phyloP scores from a whole-genome alignment of 2,797 vertebrate species.

The Lophius americanus region DNA sequence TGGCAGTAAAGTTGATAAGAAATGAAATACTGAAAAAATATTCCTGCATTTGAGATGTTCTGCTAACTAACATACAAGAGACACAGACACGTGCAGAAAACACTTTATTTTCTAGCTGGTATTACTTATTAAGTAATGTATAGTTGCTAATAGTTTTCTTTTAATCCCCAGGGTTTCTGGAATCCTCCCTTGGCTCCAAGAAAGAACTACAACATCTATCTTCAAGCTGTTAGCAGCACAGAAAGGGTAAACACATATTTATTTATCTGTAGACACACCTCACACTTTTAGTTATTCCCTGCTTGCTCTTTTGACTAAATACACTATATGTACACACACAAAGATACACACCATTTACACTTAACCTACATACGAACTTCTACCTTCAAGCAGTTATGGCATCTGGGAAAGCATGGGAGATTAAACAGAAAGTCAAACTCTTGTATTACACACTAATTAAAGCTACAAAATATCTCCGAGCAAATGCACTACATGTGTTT shows the following conservation, averaged over 20 bases:
- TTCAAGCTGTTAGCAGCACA: slow-evolving; percentile 98
- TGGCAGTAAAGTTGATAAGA: neutral
- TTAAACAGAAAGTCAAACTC: no score
- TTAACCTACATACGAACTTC: neutral
- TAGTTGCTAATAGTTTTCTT: neutral
- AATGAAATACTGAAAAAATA: neutral
- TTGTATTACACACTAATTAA: neutral
- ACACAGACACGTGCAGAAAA: neutral
- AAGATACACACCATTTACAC: slow-evolving; percentile 2
- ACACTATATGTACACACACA: slow-evolving; percentile 3
- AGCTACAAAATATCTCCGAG: neutral
- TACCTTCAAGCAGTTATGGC: no score
- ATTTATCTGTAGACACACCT: slow-evolving; percentile 12
- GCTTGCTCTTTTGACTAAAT: neutral
- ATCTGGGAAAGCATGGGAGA: no score
- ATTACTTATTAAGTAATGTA: neutral
- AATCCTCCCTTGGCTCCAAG: slow-evolving; percentile 94
- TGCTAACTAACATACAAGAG: no score
- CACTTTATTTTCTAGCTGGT: neutral
- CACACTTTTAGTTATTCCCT: slow-evolving; percentile 1
- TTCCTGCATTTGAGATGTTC: neutral
- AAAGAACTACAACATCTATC: slow-evolving; percentile 99
- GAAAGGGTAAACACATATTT: slow-evolving; percentile 86
- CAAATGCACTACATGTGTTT: neutral
- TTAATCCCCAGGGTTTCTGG: slow-evolving; percentile 87